Base-by-base conservation (phyloP, 1,140 invertebrate genomes). In the Patella vulgata region DNA sequence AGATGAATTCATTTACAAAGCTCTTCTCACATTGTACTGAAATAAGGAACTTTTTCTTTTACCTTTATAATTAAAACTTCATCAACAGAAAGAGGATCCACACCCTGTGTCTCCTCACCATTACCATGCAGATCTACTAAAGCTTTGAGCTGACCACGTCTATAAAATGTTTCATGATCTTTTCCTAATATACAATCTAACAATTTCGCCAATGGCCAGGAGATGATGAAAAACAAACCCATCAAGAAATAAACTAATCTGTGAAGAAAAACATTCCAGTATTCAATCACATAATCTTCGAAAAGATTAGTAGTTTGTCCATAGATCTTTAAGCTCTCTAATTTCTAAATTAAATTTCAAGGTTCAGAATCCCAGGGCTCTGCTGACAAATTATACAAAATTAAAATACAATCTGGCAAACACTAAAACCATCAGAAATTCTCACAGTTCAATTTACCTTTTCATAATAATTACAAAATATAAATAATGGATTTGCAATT, bases 241-340 rank as follows among this genome's bases (percentile, higher is more conserved):
- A 84, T 82, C 46, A 82, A 40, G 5, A 77, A n/a, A 28, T 82
- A 82, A 0, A 84, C 82, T 14, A 84, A 36, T 25, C 82, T 82
- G 60, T 12, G 23, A 53, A 14, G 55, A 40, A 51, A 8, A 17
- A 57, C 9, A 56, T 12, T 6, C n/a, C 31, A n/a, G 3, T n/a
- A 52, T 19, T 17, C 11, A 56, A 11, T 40, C 12, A 12, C 39
- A 14, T n/a, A 36, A n/a, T 54, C n/a, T 17, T 21, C 6, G 14
- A 46, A 14, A n/a, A 50, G 31, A 53, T 5, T 33, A 12, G 2
- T 36, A 19, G 36, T n/a, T n/a, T n/a, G n/a, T n/a, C n/a, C n/a
- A n/a, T n/a, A n/a, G n/a, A n/a, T n/a, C n/a, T n/a, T n/a, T n/a
- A n/a, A n/a, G n/a, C n/a, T n/a, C n/a, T n/a, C n/a, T n/a, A n/a